These are phyloP conservation scores for Remorina albescens DNA, from an alignment of 2,797 vertebrate species.

Conservation along the genomic window DNA sequence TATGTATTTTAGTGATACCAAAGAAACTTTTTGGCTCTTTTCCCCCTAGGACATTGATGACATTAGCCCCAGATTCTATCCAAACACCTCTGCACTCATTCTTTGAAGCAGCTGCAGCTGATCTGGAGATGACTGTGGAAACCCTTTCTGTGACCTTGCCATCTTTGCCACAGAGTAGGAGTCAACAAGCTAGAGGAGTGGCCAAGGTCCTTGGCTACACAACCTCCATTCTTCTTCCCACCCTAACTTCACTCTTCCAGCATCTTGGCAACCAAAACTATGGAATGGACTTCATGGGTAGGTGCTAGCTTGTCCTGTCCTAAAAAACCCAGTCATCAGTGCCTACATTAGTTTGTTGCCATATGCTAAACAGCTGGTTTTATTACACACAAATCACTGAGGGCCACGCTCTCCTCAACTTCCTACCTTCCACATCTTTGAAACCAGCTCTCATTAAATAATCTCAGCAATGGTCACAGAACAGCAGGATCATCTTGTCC, in stretches of 20 bases:
- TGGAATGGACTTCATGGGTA: constrained; percentile 91
- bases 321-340: background rate
- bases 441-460: constrained; percentile 52
- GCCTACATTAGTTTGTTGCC: constrained; percentile 11
- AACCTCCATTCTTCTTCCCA: constrained; percentile 90
- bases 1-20: background rate
- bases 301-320: constrained; percentile 33
- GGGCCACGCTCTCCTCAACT: constrained; percentile 28
- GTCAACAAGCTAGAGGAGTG: constrained; percentile 85
- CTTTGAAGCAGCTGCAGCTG: constrained; percentile 91
- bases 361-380: constrained; percentile 42
- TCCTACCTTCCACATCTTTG: constrained; percentile 47
- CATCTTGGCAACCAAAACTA: constrained; percentile 90
- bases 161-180: constrained; percentile 87
- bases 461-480: constrained; percentile 40
- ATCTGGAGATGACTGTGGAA: constrained; percentile 91
- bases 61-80: constrained; percentile 86
- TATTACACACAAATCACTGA: constrained; percentile 38
- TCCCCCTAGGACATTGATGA: constrained; percentile 86
- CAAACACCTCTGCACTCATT: constrained; percentile 88
- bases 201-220: constrained; percentile 90
- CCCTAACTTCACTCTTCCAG: constrained; percentile 92
- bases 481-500: constrained; percentile 56
- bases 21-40: background rate
- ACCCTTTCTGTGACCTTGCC: constrained; percentile 86